Evolutionary conservation across 2,888 invertebrate species (phyloP).

Genomic region (Caenorhabditis sulstoni): DNA sequence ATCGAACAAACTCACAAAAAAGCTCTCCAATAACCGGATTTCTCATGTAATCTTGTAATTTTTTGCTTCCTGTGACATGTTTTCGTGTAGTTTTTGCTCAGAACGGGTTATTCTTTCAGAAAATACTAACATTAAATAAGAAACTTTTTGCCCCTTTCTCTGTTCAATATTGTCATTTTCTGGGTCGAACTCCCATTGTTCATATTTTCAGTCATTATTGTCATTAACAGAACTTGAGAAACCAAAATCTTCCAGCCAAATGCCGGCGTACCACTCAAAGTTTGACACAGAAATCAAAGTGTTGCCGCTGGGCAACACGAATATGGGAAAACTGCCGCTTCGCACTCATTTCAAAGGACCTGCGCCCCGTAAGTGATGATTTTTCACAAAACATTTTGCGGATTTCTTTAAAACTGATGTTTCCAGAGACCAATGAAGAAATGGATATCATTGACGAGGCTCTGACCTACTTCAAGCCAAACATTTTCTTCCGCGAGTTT

Average conservation of each 20-base stretch:
- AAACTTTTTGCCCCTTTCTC: not conserved
- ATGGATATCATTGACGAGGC: slow-evolving; percentile 96
- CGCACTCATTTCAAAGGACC: slow-evolving; percentile 94
- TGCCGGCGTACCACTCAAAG: slow-evolving; percentile 95
- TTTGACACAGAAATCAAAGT: slow-evolving; percentile 86
- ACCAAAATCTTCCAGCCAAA: slow-evolving; percentile 3
- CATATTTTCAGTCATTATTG: not conserved
- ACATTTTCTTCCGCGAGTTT: slow-evolving; percentile 98
- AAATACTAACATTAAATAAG: not conserved
- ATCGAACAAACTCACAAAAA: slow-evolving; percentile 63
- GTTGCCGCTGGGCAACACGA: slow-evolving; percentile 85
- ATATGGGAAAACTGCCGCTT: slow-evolving; percentile 93
- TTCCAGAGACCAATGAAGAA: slow-evolving; percentile 83
- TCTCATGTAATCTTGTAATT: not conserved
- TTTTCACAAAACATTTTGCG: slow-evolving; percentile 10
- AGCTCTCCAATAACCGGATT: not conserved
- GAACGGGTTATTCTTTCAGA: not conserved
- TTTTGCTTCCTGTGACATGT: not conserved
- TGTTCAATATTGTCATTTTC: not conserved
- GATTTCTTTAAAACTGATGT: no score
- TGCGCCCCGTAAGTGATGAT: slow-evolving; percentile 85
- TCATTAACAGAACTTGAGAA: not conserved
- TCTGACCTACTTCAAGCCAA: slow-evolving; percentile 96
- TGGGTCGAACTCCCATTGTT: not conserved
- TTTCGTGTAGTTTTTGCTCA: not conserved